Evolutionary conservation across 2,888 invertebrate species (phyloP), one percentile per base, ranked within the genome.

Genomic region (Stenodema calcarata): DNA sequence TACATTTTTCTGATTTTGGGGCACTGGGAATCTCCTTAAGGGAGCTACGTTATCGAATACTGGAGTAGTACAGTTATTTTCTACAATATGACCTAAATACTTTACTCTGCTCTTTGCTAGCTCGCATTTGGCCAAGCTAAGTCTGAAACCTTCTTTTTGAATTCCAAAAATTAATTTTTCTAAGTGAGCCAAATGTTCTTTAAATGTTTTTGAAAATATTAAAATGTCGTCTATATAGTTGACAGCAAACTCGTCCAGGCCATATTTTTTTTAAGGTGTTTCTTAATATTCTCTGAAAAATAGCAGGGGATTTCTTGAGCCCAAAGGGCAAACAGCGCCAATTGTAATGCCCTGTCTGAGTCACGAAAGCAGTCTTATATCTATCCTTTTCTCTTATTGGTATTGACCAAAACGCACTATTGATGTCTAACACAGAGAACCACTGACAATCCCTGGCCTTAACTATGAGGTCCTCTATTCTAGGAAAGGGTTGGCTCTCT

Each of bases 201-300:
- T 62, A 87, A 89, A 89, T 18, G 78, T 87, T 83, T 88, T 70
- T 50, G 89, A 89, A 87, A 89, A 88, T 44, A 89, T 84, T 1
- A 89, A 73, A 27, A 89, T 88, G 62, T 89, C 89, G 80, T 89
- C 89, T 28, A 89, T 89, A 54, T 88, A 89, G 76, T 89, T 89
- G 16, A 89, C 87, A 23, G 85, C 27, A 84, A 89, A 88, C 12
- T 85, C 70, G 4, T 79, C 79, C 6, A 89, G 81, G 7, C 87
- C 69, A 88, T 89, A 47, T 80, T 84, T 83, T 81, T n/a, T 78
- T 87, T 62, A 89, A 41, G 44, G 89, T 84, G 27, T 81, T 88
- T 12, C 76, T 18, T 79, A 89, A 62, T 73, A 89, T 88, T 82
- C 89, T 87, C 69, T 89, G 89, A 79, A 89, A 89, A 62, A 89